phyloP scores from a whole-genome alignment of 2,888 invertebrate genomes.

The Ochropacha duplaris region DNA sequence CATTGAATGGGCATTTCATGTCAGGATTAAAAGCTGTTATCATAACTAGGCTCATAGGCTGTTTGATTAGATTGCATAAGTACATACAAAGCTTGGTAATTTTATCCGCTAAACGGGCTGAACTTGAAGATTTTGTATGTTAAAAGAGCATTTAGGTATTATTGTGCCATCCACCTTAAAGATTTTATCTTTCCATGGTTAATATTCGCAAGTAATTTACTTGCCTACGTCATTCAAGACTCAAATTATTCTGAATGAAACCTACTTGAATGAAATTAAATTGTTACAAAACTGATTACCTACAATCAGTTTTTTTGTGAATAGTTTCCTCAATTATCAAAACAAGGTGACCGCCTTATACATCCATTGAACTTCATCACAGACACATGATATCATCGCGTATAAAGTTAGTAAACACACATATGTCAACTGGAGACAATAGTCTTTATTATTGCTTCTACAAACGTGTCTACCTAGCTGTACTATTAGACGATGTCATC shows the following conservation, averaged over 20 bases:
- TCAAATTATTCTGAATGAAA: neutral
- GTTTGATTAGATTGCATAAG: too few relatives aligned
- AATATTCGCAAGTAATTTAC: neutral
- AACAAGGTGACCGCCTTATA: neutral
- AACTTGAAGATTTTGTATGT: too few relatives aligned
- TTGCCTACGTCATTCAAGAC: neutral
- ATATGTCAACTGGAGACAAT: constrained; percentile 15
- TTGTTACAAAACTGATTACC: neutral
- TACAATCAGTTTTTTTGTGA: neutral
- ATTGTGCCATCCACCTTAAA: too few relatives aligned
- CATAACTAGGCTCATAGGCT: too few relatives aligned
- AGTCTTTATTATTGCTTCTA: neutral
- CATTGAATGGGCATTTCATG: too few relatives aligned
- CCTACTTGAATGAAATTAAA: neutral
- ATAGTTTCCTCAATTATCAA: neutral
- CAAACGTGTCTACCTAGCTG: neutral
- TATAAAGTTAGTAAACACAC: constrained; percentile 43
- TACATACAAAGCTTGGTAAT: too few relatives aligned
- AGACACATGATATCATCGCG: constrained; percentile 40
- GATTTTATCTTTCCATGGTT: too few relatives aligned
- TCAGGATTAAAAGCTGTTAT: too few relatives aligned
- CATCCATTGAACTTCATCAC: constrained; percentile 4
- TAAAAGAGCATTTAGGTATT: too few relatives aligned
- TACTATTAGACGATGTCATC: neutral
- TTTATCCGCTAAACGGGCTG: too few relatives aligned